Percentiles rank a stretch among this genome's conserved stretches.
Evolutionary conservation across 2,888 invertebrate species (phyloP).

Genomic region (Bugulina stolonifera): DNA sequence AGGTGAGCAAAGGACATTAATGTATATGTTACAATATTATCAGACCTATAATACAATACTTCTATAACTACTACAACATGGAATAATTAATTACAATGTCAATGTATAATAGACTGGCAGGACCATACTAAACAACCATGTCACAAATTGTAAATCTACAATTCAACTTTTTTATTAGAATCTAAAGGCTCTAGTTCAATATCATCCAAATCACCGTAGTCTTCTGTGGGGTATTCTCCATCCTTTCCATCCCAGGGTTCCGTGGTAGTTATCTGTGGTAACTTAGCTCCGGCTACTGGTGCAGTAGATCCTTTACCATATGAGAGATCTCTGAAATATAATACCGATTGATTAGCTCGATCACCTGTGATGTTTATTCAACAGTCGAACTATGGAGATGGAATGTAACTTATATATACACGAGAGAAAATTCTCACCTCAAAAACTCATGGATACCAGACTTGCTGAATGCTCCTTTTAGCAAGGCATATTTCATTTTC

Average conservation of each 20-base stretch:
- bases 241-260: constrained; percentile 93
- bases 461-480: constrained; percentile 87
- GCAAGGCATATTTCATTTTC: constrained; percentile 90
- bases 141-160: constrained; percentile 31
- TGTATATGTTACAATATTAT: too few species aligned
- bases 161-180: constrained; percentile 36
- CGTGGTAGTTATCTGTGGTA: constrained; percentile 66
- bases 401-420: too few species aligned
- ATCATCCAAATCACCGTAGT: constrained; percentile 87
- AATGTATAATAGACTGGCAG: too few species aligned
- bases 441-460: constrained; percentile 94
- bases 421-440: too few species aligned
- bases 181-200: constrained; percentile 65
- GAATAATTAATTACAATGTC: too few species aligned
- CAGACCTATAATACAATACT: too few species aligned
- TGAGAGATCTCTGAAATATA: constrained; percentile 68
- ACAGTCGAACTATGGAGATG: too few species aligned
- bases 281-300: constrained; percentile 56
- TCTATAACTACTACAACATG: too few species aligned
- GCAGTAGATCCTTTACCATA: constrained; percentile 88
- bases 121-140: too few species aligned
- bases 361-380: not conserved
- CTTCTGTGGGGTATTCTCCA: constrained; percentile 64
- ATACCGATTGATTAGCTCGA: too few species aligned
- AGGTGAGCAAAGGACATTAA: not conserved